A percentile compares a stretch with the other conserved stretches of the same genome.
Conservation (phyloP, 2,797 vertebrate species). For the Acrossocheilus fasciatus region DNA sequence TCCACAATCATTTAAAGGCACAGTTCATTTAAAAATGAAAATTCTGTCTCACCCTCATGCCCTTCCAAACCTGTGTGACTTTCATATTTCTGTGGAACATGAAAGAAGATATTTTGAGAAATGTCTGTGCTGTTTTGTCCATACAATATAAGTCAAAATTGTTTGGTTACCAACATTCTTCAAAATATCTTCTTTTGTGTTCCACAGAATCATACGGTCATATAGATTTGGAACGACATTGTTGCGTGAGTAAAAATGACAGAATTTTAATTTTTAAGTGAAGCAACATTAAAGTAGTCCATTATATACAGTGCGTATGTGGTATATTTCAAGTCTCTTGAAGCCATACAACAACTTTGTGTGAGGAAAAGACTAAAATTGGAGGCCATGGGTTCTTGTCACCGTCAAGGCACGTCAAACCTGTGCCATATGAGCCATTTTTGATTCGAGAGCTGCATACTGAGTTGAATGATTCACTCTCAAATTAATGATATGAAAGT, state of each 20-base stretch:
- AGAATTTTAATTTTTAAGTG: not conserved
- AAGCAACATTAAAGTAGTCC: not conserved
- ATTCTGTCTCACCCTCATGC: not conserved
- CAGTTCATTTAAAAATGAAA: not conserved
- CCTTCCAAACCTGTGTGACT: not conserved
- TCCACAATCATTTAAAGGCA: conserved; percentile 10
- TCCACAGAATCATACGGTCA: not conserved
- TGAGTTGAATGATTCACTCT: not conserved
- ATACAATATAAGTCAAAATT: not conserved
- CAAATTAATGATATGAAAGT: not conserved
- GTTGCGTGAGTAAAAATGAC: not conserved
- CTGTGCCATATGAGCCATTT: not conserved
- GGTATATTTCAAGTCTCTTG: not conserved
- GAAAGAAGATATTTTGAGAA: not conserved
- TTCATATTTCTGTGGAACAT: not conserved
- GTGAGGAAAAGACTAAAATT: not conserved
- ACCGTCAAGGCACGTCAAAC: not conserved
- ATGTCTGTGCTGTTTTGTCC: not conserved
- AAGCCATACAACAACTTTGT: not conserved
- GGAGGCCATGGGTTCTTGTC: not conserved
- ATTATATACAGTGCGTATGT: not conserved
- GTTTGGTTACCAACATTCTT: not conserved
- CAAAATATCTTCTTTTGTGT: not conserved
- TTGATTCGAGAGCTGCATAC: not conserved
- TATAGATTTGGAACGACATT: not conserved